These are phyloP conservation scores for Pteruthius melanotis DNA, from an alignment of 2,113 vertebrate genomes.

Conservation along the genomic window DNA sequence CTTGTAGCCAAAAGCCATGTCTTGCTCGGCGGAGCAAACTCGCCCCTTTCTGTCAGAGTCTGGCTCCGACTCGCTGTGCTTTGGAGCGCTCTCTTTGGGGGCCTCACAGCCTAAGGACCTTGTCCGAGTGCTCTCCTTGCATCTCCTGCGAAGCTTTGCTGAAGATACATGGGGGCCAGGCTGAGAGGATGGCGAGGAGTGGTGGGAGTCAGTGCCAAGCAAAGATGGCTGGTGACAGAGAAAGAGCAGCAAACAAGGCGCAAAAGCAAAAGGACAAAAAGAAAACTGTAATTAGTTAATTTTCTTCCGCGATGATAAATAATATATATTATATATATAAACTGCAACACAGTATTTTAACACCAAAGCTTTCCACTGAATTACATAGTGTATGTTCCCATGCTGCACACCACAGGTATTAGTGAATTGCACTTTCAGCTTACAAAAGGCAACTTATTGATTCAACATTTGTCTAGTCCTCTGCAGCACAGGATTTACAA, in stretches of 20 bases:
- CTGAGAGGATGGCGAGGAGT: conserved; percentile 74
- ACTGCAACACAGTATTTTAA: conserved; percentile 66
- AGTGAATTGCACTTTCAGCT: neutral
- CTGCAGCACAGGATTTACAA: neutral
- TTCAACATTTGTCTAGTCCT: neutral
- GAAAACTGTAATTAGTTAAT: conserved; percentile 93
- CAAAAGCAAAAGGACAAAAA: conserved; percentile 91
- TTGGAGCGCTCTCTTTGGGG: conserved; percentile 38
- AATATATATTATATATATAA: conserved; percentile 21
- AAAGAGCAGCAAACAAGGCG: conserved; percentile 79
- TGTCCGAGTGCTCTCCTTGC: conserved; percentile 79
- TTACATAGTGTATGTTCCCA: neutral
- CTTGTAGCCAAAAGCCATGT: conserved; percentile 79
- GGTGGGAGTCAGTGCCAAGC: conserved; percentile 77
- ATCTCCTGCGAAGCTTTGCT: conserved; percentile 84
- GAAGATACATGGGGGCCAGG: conserved; percentile 77
- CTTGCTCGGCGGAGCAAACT: conserved; percentile 76
- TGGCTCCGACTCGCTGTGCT: conserved; percentile 53
- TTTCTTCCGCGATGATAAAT: conserved; percentile 65
- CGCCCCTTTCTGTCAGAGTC: conserved; percentile 78
- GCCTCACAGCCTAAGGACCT: conserved; percentile 66
- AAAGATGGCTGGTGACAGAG: conserved; percentile 73
- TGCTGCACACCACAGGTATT: neutral
- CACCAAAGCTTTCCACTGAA: conserved; percentile 25
- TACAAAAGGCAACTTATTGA: conserved; percentile 5